Conservation (phyloP, 1,140 invertebrate species). For the Tetramorium parvispinum region DNA sequence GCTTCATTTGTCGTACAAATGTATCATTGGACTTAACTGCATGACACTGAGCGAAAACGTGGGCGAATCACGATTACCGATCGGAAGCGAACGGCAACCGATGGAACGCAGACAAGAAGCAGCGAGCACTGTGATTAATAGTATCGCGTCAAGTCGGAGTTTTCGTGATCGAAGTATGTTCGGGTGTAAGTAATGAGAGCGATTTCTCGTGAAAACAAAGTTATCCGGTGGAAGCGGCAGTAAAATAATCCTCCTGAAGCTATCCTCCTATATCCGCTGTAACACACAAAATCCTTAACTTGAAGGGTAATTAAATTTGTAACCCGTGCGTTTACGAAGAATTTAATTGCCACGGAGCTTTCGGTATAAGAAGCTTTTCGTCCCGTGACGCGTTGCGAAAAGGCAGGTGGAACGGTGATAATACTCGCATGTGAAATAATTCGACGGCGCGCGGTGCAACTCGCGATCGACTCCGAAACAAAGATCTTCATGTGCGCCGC, state of each 20-base stretch:
- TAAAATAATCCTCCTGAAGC: conserved; percentile 10
- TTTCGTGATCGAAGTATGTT: conserved; percentile 54
- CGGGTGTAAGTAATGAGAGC: conserved; percentile 50
- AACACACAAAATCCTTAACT: conserved; percentile 26
- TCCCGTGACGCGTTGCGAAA: not conserved
- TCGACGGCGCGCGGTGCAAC: conserved; percentile 22
- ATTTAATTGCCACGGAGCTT: conserved; percentile 3
- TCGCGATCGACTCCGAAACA: conserved; percentile 33
- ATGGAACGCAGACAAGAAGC: conserved; percentile 54
- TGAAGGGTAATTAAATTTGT: conserved; percentile 26
- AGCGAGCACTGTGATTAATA: conserved; percentile 46
- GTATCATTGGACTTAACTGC: conserved; percentile 49
- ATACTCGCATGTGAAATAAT: conserved; percentile 35
- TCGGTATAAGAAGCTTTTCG: not conserved
- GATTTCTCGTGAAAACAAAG: conserved; percentile 45
- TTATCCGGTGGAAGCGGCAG: not conserved
- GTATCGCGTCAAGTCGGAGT: conserved; percentile 39
- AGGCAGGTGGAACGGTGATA: conserved; percentile 2
- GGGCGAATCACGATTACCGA: conserved; percentile 56
- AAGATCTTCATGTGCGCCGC: conserved; percentile 28
- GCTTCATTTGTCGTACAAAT: conserved; percentile 33
- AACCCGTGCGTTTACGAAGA: conserved; percentile 22
- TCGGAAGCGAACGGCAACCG: conserved; percentile 34
- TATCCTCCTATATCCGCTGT: conserved; percentile 18
- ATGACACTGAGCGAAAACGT: conserved; percentile 47